Base-by-base conservation (phyloP, 2,888 invertebrate genomes). In the Nudaria mundana region DNA sequence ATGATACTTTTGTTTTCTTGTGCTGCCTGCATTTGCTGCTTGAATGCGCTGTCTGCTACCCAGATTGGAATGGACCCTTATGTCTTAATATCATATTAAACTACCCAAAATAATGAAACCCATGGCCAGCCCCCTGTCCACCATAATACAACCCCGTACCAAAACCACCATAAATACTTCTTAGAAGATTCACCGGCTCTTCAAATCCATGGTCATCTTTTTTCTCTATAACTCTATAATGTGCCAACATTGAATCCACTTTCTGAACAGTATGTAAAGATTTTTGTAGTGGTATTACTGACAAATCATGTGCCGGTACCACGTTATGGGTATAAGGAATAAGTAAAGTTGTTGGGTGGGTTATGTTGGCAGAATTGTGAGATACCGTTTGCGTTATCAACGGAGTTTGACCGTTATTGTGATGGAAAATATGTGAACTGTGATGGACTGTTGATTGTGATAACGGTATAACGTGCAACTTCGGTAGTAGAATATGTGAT, bases 81-180 rank as follows among this genome's bases (percentile, higher is more conserved):
- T n/a, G n/a, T n/a, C n/a, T n/a, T n/a, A n/a, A n/a, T n/a, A n/a
- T n/a, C n/a, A n/a, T n/a, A n/a, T n/a, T n/a, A n/a, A n/a, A n/a
- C 50, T 69, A 76, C 41, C 83, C 82, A 45, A 78, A 81, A 18
- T 80, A 64, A 48, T 83, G 85, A 53, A 76, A 86, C 0, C 87
- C 87, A 33, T 87, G 87, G 0, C 87, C 87, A 1, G 84, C 77
- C 0, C 87, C 87, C 7, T 84, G 85, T 0, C 87, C 87, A 0
- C 87, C 87, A 11, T 76, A 83, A 14, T 72, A 72, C 46, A 85
- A 58, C 0, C 85, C 85, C 0, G 70, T 71, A 0, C 87, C 87
- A 30, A 74, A 84, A 2, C 87, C 87, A 0, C 87, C 87, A 38
- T 79, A 73, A 22, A 80, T 81, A 1, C 74, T 81, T 30, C 85